These are phyloP conservation scores for Drosophila conformis DNA, from an alignment of 2,888 invertebrate species.

Conservation along the genomic window DNA sequence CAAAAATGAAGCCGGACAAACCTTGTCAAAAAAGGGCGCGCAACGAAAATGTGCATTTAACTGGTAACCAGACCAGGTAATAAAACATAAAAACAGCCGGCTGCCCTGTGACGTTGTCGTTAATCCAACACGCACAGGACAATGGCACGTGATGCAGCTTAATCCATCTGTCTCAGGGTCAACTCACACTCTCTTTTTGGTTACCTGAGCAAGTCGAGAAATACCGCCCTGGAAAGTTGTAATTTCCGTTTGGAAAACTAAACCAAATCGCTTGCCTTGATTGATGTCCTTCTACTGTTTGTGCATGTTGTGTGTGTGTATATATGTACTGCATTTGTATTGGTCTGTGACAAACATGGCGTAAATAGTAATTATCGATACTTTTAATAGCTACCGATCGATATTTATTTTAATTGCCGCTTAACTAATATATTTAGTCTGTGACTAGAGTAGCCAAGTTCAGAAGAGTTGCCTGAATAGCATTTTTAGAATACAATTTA, in stretches of 20 bases:
- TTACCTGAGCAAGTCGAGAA: constrained; percentile 4
- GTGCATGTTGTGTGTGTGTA: background rate
- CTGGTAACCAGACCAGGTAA: constrained; percentile 43
- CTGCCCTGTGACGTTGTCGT: constrained; percentile 5
- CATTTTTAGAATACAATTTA: background rate
- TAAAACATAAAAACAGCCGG: constrained; percentile 54
- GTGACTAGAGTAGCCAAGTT: background rate
- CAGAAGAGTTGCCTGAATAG: background rate
- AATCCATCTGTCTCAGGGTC: constrained; percentile 44
- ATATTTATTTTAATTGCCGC: background rate
- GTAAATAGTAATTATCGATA: constrained; percentile 1
- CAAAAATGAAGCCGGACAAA: constrained; percentile 9
- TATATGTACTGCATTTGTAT: constrained; percentile 11
- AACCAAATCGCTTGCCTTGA: constrained; percentile 25
- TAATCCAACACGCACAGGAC: constrained; percentile 36
- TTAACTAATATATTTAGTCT: background rate
- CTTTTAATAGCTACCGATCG: background rate
- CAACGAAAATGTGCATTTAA: constrained; percentile 32
- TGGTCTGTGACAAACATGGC: background rate
- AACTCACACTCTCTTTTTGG: constrained; percentile 19
- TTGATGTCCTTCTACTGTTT: constrained; percentile 26
- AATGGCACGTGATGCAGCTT: constrained; percentile 65
- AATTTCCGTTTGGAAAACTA: constrained; percentile 39
- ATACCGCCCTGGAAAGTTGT: constrained; percentile 20
- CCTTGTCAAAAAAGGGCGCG: constrained; percentile 35